Evolutionary conservation across 2,797 vertebrate genomes (phyloP), one percentile per base, ranked within the genome.

Genomic region (Phoxinus dragarum): DNA sequence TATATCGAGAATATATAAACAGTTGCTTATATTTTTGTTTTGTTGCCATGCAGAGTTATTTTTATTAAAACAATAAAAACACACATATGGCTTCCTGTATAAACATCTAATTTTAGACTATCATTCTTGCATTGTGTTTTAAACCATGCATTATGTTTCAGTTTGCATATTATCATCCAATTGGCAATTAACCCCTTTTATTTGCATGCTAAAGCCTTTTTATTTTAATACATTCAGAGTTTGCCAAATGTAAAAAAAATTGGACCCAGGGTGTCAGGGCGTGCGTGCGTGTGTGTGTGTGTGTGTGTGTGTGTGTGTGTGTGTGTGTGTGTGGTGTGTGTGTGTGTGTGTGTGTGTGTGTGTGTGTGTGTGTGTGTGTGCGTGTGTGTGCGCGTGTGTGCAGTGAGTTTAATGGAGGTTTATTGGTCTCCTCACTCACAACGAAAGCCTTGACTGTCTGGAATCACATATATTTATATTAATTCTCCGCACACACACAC

Each of bases 401-500:
- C 14, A 31, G 38, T 59, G 52, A 9, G 80, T 61, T 59, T 82
- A 82, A 59, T 82, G 52, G 44, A 72, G 68, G 52, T 82, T 72
- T 72, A 81, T 82, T 82, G 52, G 80, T 59, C 36, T 56, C 69
- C 68, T 82, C 52, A 44, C 52, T 72, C 52, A 82, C 68, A 38
- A 10, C 68, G 5, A 44, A 61, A 82, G 27, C 80, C 52, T 81
- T 59, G 36, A 59, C 68, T 73, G 52, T 73, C 80, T 61, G 19
- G 68, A 73, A 40, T 71, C 16, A 42, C 80, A 71, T 40, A 40
- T 82, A 82, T 73, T 73, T 73, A 47, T 74, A 74, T 82, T 74
- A 21, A 82, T 73, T 73, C 80, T 61, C 38, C 27, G 19, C 80
- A 82, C 54, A 40, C 74, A 44, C 42, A 11, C 42, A 44, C 52